Conservation (phyloP, 2,888 invertebrate genomes). For the Dolomedes plantarius region DNA sequence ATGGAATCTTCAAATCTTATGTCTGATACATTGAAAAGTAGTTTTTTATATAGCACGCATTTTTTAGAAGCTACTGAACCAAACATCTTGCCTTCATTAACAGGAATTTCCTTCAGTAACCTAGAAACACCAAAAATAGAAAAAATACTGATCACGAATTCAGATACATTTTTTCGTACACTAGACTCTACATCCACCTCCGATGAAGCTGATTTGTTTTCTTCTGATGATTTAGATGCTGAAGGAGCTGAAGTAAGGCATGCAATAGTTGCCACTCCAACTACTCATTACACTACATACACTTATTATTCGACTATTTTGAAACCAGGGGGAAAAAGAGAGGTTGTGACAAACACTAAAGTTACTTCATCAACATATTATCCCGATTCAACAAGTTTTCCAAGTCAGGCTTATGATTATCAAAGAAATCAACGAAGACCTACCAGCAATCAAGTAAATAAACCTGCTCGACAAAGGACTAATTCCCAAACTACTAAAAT, state of each 20-base stretch:
- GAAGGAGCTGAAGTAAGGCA: conserved; percentile 51
- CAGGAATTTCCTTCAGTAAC: not conserved
- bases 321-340: conserved; percentile 88
- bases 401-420: not conserved
- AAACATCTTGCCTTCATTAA: not conserved
- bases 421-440: not conserved
- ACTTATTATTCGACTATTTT: conserved; percentile 80
- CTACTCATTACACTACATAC: conserved; percentile 57
- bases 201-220: not conserved
- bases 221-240: conserved; percentile 41
- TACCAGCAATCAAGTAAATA: not conserved
- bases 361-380: conserved; percentile 44
- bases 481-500: conserved; percentile 24
- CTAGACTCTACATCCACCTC: too few species aligned
- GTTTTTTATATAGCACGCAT: not conserved
- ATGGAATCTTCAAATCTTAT: too few species aligned
- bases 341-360: conserved; percentile 50
- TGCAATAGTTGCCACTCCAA: conserved; percentile 39
- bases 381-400: not conserved
- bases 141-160: not conserved
- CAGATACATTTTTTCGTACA: not conserved
- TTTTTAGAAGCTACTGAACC: not conserved
- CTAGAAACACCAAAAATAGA: conserved; percentile 9
- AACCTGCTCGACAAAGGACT: not conserved
- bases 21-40: not conserved